Evolutionary conservation across 2,888 invertebrate genomes (phyloP).

Genomic region (Barypeithes pellucidus): DNA sequence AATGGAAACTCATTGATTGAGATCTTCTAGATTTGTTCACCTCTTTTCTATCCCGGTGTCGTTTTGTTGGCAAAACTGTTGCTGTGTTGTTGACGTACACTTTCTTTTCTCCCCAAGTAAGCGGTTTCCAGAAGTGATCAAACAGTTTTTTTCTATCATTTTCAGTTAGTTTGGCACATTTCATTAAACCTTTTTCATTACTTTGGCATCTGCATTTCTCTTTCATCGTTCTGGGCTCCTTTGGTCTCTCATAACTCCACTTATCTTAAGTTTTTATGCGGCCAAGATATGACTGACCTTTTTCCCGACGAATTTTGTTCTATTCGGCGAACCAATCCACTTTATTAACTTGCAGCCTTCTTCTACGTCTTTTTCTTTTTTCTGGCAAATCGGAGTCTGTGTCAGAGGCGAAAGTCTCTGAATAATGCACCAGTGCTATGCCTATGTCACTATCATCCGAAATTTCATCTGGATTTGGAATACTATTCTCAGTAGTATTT

Average conservation of each 20-base stretch:
- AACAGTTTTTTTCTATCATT: slow-evolving; percentile 30
- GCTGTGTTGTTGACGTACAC: slow-evolving; percentile 41
- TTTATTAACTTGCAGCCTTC: too few relatives aligned
- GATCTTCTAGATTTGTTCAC: slow-evolving; percentile 34
- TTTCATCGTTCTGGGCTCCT: slow-evolving; percentile 43
- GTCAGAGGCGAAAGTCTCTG: too few relatives aligned
- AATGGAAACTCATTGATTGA: slow-evolving; percentile 21
- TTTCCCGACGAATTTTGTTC: slow-evolving; percentile 47
- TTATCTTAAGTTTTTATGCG: slow-evolving; percentile 43
- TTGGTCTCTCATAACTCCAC: slow-evolving; percentile 46
- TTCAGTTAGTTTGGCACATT: slow-evolving; percentile 43
- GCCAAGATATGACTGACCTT: slow-evolving; percentile 45
- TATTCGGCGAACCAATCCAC: too few relatives aligned
- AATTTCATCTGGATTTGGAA: too few relatives aligned
- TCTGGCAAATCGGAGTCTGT: too few relatives aligned
- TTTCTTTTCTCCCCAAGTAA: slow-evolving; percentile 46
- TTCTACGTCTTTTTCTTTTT: too few relatives aligned
- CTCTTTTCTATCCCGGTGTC: slow-evolving; percentile 39
- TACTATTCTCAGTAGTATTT: too few relatives aligned
- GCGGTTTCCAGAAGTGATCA: slow-evolving; percentile 40
- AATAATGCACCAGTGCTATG: too few relatives aligned
- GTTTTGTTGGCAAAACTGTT: slow-evolving; percentile 24
- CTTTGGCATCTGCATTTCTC: slow-evolving; percentile 41
- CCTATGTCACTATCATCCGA: too few relatives aligned
- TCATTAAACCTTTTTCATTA: slow-evolving; percentile 33